Evolutionary conservation across 1,140 invertebrate species (phyloP).

Genomic region (Neodiprion pinetum): DNA sequence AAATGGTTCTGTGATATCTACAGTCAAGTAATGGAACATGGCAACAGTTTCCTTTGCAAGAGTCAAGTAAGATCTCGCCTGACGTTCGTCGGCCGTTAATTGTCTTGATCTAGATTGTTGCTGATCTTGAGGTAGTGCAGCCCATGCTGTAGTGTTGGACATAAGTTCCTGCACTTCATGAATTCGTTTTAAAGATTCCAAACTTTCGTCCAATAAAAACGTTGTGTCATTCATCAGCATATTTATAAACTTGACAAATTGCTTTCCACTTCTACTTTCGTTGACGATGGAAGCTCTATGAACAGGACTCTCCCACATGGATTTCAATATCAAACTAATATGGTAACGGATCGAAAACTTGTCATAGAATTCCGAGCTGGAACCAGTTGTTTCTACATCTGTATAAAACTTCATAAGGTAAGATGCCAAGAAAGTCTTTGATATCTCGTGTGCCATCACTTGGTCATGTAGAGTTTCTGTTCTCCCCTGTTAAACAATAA

Average conservation of each 20-base stretch:
- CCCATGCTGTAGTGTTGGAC: constrained; percentile 73
- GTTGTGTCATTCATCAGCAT: constrained; percentile 99
- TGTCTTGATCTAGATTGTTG: constrained; percentile 81
- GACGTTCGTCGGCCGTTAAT: constrained; percentile 88
- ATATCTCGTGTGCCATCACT: constrained; percentile 87
- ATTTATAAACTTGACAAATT: constrained; percentile 98
- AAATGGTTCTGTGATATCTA: constrained; percentile 94
- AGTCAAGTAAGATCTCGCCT: constrained; percentile 94
- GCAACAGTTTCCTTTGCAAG: constrained; percentile 96
- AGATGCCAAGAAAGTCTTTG: constrained; percentile 81
- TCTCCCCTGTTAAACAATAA: constrained; percentile 60
- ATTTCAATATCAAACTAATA: constrained; percentile 95
- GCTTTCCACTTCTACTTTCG: constrained; percentile 84
- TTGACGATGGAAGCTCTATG: constrained; percentile 78
- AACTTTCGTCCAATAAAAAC: constrained; percentile 94
- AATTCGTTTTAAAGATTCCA: constrained; percentile 93
- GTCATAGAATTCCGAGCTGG: constrained; percentile 98
- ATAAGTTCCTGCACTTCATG: constrained; percentile 94
- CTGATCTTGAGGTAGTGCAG: constrained; percentile 71
- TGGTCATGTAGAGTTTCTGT: constrained; percentile 67
- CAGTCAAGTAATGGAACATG: constrained; percentile 97
- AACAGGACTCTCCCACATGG: constrained; percentile 79
- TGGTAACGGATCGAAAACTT: constrained; percentile 99
- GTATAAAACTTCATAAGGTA: constrained; percentile 98
- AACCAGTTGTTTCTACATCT: constrained; percentile 96